Percentiles rank a stretch among this genome's conserved stretches.
These are phyloP conservation scores for Crossocerus cetratus DNA, from an alignment of 2,888 invertebrate species.

Conservation along the genomic window DNA sequence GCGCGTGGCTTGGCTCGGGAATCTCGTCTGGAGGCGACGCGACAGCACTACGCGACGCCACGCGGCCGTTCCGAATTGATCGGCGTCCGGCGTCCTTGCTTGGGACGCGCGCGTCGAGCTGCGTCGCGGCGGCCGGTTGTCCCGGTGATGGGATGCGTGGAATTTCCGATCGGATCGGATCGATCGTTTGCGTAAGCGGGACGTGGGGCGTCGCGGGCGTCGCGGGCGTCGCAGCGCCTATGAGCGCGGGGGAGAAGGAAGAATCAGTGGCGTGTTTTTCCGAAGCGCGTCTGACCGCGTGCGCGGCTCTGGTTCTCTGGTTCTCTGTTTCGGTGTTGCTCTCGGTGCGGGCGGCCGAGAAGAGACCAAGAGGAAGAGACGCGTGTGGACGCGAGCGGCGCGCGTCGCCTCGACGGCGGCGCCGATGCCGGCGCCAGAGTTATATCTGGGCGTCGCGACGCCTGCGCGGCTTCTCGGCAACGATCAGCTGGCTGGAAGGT, in stretches of 20 bases:
- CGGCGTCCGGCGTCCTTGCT: no score
- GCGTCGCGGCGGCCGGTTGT: no score
- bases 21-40: not conserved
- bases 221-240: not conserved
- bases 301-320: no score
- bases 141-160: not conserved
- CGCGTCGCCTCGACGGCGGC: conserved; percentile 19
- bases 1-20: no score
- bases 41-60: not conserved
- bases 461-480: conserved; percentile 72
- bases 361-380: no score
- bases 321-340: no score
- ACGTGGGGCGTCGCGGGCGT: not conserved
- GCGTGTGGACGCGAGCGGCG: conserved; percentile 7
- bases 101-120: no score
- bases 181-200: conserved; percentile 11
- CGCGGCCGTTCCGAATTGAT: no score
- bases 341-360: no score
- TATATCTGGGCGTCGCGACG: conserved; percentile 63
- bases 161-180: not conserved
- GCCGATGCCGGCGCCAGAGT: conserved; percentile 10
- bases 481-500: conserved; percentile 72
- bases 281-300: no score
- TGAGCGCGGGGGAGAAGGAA: no score
- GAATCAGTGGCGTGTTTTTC: no score